phyloP scores from a whole-genome alignment of 2,888 invertebrate species.

The Melieria crassipennis region DNA sequence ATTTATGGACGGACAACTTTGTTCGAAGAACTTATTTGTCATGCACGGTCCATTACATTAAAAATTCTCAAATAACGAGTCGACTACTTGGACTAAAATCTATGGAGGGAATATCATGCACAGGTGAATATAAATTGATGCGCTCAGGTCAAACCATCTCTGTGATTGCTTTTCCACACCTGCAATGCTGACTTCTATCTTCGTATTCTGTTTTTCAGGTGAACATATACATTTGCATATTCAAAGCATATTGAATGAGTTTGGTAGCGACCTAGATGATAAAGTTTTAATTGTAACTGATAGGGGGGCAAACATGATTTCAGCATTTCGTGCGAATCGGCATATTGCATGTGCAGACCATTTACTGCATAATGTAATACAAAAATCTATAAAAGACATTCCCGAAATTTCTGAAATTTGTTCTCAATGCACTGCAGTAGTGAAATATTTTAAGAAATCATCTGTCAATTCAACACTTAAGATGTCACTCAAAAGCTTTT shows the following conservation, averaged over 20 bases:
- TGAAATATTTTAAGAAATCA: constrained; percentile 36
- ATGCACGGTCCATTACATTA: constrained; percentile 26
- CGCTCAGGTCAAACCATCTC: neutral
- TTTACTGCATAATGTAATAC: constrained; percentile 29
- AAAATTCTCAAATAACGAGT: constrained; percentile 6
- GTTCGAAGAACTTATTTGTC: constrained; percentile 23
- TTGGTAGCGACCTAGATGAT: constrained; percentile 15
- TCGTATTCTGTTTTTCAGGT: constrained; percentile 15
- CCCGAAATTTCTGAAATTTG: constrained; percentile 19
- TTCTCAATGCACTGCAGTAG: constrained; percentile 29
- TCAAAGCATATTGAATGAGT: constrained; percentile 18
- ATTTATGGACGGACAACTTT: constrained; percentile 25
- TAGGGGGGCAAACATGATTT: constrained; percentile 34
- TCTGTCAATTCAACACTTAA: constrained; percentile 26
- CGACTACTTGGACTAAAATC: constrained; percentile 21
- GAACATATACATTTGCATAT: constrained; percentile 23
- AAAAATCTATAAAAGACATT: constrained; percentile 34
- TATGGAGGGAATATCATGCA: constrained; percentile 24
- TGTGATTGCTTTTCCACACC: no score
- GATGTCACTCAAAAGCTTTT: constrained; percentile 28
- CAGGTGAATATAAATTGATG: neutral
- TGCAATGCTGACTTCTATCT: no score
- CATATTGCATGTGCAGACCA: constrained; percentile 35
- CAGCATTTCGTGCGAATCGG: constrained; percentile 24
- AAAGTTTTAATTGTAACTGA: constrained; percentile 36